phyloP scores from a whole-genome alignment of 1,140 invertebrate species.

The Aphelinus atriplicis region DNA sequence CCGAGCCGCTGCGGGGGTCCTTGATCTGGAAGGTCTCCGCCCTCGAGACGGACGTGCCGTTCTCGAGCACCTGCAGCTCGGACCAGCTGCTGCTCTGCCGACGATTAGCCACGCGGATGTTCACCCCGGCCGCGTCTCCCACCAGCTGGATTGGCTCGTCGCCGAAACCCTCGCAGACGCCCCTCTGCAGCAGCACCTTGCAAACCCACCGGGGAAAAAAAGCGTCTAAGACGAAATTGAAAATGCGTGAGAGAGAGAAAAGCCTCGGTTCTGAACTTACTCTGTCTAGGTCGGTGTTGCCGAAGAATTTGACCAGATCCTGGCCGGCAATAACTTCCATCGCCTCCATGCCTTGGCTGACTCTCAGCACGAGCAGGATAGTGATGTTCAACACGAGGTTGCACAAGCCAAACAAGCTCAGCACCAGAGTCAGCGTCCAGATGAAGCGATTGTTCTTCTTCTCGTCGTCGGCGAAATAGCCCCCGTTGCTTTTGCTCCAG shows the following conservation, averaged over 20 bases:
- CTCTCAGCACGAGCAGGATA: conserved; percentile 59
- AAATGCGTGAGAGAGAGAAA: neutral
- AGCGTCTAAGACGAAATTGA: neutral
- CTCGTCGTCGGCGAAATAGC: conserved; percentile 35
- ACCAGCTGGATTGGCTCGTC: conserved; percentile 77
- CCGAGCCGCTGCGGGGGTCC: conserved; percentile 71
- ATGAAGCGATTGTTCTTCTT: conserved; percentile 53
- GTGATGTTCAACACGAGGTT: conserved; percentile 61
- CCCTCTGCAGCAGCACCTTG: conserved; percentile 45
- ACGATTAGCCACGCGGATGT: conserved; percentile 67
- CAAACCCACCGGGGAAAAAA: conserved; percentile 49
- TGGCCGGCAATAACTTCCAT: conserved; percentile 84
- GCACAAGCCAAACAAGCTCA: conserved; percentile 59
- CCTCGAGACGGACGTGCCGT: conserved; percentile 74
- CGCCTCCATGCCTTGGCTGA: conserved; percentile 77
- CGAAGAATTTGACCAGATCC: conserved; percentile 83
- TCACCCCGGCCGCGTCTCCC: conserved; percentile 71
- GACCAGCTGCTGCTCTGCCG: conserved; percentile 42
- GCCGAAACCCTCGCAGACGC: conserved; percentile 73
- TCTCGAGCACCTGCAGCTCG: conserved; percentile 54
- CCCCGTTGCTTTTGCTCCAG: conserved; percentile 17
- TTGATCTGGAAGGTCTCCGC: conserved; percentile 76
- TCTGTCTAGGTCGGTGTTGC: conserved; percentile 78
- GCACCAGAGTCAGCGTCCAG: conserved; percentile 59
- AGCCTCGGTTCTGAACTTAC: conserved; percentile 48